Evolutionary conservation across 2,888 invertebrate species (phyloP).

Genomic region (Andrena marginata): DNA sequence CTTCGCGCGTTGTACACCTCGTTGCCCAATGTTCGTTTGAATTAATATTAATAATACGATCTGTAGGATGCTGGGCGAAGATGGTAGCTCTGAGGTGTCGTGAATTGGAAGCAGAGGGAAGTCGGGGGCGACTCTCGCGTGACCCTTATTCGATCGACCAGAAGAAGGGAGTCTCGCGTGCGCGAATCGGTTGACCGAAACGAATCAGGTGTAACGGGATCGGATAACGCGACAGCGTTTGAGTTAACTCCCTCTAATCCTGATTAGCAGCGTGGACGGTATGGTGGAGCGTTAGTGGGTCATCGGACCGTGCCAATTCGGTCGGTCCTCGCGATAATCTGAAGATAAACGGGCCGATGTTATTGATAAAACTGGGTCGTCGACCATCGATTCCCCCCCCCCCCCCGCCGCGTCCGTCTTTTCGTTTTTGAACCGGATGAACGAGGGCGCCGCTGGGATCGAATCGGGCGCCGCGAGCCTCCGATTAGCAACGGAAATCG

Average conservation of each 20-base stretch:
- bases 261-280: conserved; percentile 46
- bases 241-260: conserved; percentile 56
- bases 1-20: background rate
- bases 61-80: too few species aligned
- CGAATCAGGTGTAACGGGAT: conserved; percentile 44
- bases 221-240: conserved; percentile 46
- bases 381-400: conserved; percentile 18
- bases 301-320: conserved; percentile 57
- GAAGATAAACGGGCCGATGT: conserved; percentile 24
- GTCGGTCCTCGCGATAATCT: conserved; percentile 47
- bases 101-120: background rate
- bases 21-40: background rate
- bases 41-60: background rate
- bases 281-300: conserved; percentile 31
- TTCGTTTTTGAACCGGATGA: background rate
- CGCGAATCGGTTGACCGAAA: conserved; percentile 20
- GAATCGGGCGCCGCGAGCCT: background rate
- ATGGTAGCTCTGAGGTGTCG: background rate
- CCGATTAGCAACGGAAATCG: conserved; percentile 40
- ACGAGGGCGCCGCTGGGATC: conserved; percentile 2
- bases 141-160: background rate
- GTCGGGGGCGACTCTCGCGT: background rate
- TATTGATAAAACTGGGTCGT: conserved; percentile 50
- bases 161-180: conserved; percentile 16
- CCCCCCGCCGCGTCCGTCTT: background rate